Conservation (phyloP, 2,888 invertebrate genomes). For the Alloplasta piceator region DNA sequence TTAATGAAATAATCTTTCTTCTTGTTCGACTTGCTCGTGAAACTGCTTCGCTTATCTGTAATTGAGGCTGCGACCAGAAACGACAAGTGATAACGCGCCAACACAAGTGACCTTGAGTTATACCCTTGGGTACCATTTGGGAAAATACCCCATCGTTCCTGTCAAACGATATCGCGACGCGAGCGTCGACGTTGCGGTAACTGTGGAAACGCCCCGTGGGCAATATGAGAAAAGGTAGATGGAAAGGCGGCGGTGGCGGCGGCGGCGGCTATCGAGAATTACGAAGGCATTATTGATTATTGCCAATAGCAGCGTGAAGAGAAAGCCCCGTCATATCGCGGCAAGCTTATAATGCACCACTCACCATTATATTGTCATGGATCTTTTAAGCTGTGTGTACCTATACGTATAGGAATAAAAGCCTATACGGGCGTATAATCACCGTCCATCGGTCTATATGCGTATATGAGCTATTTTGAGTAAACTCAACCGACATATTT, state of each 20-base stretch:
- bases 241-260: background rate
- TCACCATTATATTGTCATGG: constrained; percentile 31
- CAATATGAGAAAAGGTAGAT: constrained; percentile 14
- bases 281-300: constrained; percentile 57
- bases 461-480: background rate
- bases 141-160: no score
- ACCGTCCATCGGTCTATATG: background rate
- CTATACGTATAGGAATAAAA: constrained; percentile 13
- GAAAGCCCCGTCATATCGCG: constrained; percentile 25
- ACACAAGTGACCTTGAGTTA: no score
- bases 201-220: constrained; percentile 44
- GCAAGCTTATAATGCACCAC: constrained; percentile 35
- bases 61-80: no score
- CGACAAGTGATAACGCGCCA: no score
- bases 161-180: background rate
- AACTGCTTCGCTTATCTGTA: no score
- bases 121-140: no score
- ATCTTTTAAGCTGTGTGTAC: constrained; percentile 7
- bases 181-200: constrained; percentile 10
- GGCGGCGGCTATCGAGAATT: constrained; percentile 40
- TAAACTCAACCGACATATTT: no score
- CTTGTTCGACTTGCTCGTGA: no score
- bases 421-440: constrained; percentile 7
- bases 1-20: no score
- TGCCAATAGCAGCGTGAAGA: constrained; percentile 30